Evolutionary conservation across 2,797 vertebrate species (phyloP).

Genomic region (Enteromius anoplus): DNA sequence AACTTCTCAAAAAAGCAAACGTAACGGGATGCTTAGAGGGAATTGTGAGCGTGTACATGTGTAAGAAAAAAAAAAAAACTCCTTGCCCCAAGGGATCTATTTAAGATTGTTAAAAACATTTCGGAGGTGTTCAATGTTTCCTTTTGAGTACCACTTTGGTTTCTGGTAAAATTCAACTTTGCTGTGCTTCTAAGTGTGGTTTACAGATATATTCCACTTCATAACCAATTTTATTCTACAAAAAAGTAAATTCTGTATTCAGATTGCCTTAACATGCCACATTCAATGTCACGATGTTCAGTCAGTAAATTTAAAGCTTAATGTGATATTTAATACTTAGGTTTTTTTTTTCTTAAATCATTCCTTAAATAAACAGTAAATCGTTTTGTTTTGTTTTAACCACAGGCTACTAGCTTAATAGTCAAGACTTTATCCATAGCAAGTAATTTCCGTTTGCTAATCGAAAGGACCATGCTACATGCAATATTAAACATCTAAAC

Average conservation of each 20-base stretch:
- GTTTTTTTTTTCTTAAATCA: not conserved
- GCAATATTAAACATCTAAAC: not conserved
- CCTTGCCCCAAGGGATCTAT: constrained; percentile 7
- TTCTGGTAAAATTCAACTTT: not conserved
- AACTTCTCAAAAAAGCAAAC: not conserved
- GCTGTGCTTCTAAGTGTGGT: not conserved
- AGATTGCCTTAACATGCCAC: not conserved
- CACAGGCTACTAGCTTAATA: constrained; percentile 21
- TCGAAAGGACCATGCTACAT: not conserved
- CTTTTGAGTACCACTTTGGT: not conserved
- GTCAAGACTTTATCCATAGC: not conserved
- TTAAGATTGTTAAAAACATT: constrained; percentile 24
- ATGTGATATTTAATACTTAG: not conserved
- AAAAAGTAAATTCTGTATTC: not conserved
- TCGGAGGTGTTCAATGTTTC: constrained; percentile 5
- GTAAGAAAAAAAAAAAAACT: not conserved
- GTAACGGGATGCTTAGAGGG: not conserved
- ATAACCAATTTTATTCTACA: not conserved
- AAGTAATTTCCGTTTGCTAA: not conserved
- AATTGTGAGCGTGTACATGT: not conserved
- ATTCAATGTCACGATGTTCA: not conserved
- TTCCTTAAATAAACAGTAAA: constrained; percentile 10
- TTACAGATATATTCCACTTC: not conserved
- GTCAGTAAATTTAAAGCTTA: constrained; percentile 16
- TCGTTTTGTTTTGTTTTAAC: not conserved